A percentile compares a stretch with the other conserved stretches of the same genome.
Evolutionary conservation across 2,113 vertebrate species (phyloP).

Genomic region (Heptranchias perlo): DNA sequence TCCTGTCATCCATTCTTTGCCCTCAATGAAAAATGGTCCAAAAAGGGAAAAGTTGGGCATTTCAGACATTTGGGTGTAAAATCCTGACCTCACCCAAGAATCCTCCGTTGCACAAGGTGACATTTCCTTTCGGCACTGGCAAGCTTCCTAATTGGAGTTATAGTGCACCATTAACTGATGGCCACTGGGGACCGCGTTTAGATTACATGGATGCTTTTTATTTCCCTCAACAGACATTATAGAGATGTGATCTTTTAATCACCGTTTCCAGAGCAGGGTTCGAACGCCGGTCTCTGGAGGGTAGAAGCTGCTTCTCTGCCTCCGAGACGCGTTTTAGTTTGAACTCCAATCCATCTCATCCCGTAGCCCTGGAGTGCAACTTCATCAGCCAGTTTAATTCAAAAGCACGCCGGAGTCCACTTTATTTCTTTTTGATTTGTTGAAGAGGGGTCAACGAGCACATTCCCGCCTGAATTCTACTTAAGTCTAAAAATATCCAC

Average conservation of each 20-base stretch:
- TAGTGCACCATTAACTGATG: conserved; percentile 1
- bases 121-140: background rate
- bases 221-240: background rate
- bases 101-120: background rate
- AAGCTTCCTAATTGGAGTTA: background rate
- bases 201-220: background rate
- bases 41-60: background rate
- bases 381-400: background rate
- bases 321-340: background rate
- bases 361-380: background rate
- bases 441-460: background rate
- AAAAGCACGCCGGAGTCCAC: background rate
- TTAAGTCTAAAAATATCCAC: background rate
- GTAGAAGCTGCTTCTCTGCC: background rate
- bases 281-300: background rate
- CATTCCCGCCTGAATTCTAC: background rate
- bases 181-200: background rate
- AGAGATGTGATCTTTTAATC: background rate
- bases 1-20: background rate
- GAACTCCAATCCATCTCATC: background rate
- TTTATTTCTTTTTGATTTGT: background rate
- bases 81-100: background rate
- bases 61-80: background rate
- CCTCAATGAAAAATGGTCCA: background rate
- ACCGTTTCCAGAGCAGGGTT: background rate